Conservation (phyloP, 2,888 invertebrate species). For the Leptinotarsa peninsularis region DNA sequence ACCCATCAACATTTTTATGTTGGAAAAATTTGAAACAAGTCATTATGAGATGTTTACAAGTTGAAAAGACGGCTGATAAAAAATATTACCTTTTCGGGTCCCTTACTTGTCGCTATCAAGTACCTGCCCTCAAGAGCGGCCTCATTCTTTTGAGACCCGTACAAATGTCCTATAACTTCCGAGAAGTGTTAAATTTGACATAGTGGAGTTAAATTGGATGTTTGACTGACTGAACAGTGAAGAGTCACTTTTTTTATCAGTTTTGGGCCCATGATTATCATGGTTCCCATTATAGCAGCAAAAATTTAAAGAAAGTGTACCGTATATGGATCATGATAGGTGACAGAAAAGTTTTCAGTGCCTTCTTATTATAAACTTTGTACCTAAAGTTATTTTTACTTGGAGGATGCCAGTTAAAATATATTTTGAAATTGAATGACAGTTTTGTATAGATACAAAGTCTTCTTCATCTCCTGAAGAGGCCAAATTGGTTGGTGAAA, state of each 20-base stretch:
- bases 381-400: too few relatives aligned
- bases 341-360: too few relatives aligned
- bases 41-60: constrained; percentile 53
- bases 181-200: constrained; percentile 38
- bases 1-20: constrained; percentile 32
- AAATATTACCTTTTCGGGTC: constrained; percentile 41
- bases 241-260: constrained; percentile 12
- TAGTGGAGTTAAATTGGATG: constrained; percentile 33
- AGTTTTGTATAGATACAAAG: too few relatives aligned
- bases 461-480: too few relatives aligned
- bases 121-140: constrained; percentile 38
- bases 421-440: too few relatives aligned
- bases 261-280: not conserved
- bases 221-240: constrained; percentile 15
- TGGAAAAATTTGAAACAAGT: constrained; percentile 51
- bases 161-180: constrained; percentile 39
- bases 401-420: too few relatives aligned
- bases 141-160: constrained; percentile 32
- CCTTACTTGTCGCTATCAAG: constrained; percentile 39
- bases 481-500: too few relatives aligned
- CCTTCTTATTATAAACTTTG: too few relatives aligned
- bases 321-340: too few relatives aligned
- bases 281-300: not conserved
- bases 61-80: constrained; percentile 45
- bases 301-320: too few relatives aligned